Percentiles rank a stretch among this genome's conserved stretches.
Evolutionary conservation across 92 coral and sea anemone species (phyloP).

Genomic region (Zoanthus sansibaricus): DNA sequence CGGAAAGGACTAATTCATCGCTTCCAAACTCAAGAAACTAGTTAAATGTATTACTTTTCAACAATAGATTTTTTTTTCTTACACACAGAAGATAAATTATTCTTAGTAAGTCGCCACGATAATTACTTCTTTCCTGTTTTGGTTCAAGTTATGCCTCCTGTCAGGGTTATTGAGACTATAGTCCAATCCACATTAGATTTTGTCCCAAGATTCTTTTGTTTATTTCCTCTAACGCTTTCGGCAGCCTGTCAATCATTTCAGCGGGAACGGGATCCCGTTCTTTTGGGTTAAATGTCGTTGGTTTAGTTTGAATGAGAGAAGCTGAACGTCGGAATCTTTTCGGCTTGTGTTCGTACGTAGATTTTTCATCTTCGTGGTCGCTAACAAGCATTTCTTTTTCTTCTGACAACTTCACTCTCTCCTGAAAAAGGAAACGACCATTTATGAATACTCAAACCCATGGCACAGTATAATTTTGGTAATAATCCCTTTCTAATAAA

Average conservation of each 20-base stretch:
- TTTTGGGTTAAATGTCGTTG: not conserved
- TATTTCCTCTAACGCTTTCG: slow-evolving; percentile 34
- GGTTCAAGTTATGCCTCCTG: no score
- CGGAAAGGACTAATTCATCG: no score
- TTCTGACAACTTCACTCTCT: not conserved
- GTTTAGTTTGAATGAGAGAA: not conserved
- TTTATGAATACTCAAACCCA: not conserved
- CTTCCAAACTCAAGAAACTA: no score
- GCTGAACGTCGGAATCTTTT: slow-evolving; percentile 2
- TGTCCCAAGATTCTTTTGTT: slow-evolving; percentile 35
- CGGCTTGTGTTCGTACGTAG: not conserved
- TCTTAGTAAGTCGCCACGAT: no score
- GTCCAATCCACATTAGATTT: slow-evolving; percentile 27
- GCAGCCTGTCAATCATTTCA: slow-evolving; percentile 26
- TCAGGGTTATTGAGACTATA: not conserved
- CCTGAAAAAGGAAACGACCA: not conserved
- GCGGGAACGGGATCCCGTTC: slow-evolving; percentile 17
- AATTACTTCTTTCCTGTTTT: no score
- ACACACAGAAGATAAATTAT: no score
- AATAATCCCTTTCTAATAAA: no score
- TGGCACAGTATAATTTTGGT: no score
- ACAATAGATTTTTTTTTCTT: no score
- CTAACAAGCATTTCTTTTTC: not conserved
- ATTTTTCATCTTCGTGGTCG: not conserved
- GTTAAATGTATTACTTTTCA: no score